phyloP scores from a whole-genome alignment of 2,888 invertebrate species.

The Cantharis rustica region DNA sequence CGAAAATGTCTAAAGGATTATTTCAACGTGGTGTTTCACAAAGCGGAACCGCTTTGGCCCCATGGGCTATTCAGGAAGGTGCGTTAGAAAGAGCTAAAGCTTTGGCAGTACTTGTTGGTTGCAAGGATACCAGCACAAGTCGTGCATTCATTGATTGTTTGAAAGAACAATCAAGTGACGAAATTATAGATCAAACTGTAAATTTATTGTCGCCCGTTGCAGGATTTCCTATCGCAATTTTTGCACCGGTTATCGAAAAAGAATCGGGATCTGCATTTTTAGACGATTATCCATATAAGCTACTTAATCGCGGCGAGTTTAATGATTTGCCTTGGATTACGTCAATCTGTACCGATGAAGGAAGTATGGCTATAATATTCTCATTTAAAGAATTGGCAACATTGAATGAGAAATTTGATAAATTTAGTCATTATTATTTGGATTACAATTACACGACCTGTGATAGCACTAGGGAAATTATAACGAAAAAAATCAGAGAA shows the following conservation, averaged over 20 bases:
- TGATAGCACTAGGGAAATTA: too few species aligned
- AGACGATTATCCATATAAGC: slow-evolving; percentile 64
- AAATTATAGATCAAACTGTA: slow-evolving; percentile 61
- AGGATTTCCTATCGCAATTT: slow-evolving; percentile 39
- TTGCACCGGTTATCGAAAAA: slow-evolving; percentile 48
- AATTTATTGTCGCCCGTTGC: slow-evolving; percentile 58
- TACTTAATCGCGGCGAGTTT: slow-evolving; percentile 63
- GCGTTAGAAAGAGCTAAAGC: slow-evolving; percentile 64
- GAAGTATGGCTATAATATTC: slow-evolving; percentile 59
- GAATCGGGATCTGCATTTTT: slow-evolving; percentile 64
- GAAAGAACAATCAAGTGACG: slow-evolving; percentile 61
- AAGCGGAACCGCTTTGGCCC: slow-evolving; percentile 70
- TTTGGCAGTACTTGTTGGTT: slow-evolving; percentile 66
- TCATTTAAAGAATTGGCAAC: not conserved
- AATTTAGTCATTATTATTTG: not conserved
- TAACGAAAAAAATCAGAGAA: too few species aligned
- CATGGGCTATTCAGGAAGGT: slow-evolving; percentile 60
- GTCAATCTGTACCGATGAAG: slow-evolving; percentile 71
- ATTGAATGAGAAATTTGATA: not conserved
- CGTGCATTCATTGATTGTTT: slow-evolving; percentile 67
- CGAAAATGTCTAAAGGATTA: slow-evolving; percentile 50
- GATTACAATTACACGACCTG: not conserved
- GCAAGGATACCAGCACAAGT: slow-evolving; percentile 58
- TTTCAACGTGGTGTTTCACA: slow-evolving; percentile 68
- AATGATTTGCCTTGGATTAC: slow-evolving; percentile 72